A percentile compares a stretch with the other conserved stretches of the same genome.
These are phyloP conservation scores for Pogonocherus hispidulus DNA, from an alignment of 2,888 invertebrate species.

Conservation along the genomic window DNA sequence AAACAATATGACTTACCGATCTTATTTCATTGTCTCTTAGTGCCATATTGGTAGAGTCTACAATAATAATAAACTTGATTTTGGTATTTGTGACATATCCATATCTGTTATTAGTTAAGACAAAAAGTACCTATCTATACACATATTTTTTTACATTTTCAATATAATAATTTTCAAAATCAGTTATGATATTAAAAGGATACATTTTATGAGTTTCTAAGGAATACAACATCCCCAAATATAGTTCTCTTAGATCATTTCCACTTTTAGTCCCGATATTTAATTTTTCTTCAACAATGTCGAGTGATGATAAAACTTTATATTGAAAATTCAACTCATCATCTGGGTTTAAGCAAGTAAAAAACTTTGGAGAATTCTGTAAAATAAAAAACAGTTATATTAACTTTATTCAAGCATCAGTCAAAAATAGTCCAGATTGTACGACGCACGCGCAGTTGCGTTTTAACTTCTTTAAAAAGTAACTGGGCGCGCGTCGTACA, in stretches of 20 bases:
- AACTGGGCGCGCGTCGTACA: no score
- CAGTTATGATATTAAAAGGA: constrained; percentile 54
- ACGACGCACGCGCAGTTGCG: no score
- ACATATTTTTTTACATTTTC: not conserved
- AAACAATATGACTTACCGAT: constrained; percentile 74
- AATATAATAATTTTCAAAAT: not conserved
- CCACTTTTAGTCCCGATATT: constrained; percentile 73
- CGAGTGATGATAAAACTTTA: constrained; percentile 92
- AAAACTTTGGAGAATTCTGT: constrained; percentile 94
- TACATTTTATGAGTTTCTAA: constrained; percentile 98
- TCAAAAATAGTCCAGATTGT: no score
- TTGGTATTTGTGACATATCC: constrained; percentile 98
- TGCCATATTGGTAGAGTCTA: constrained; percentile 90
- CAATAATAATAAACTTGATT: constrained; percentile 93
- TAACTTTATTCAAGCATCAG: not conserved
- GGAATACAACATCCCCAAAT: constrained; percentile 91
- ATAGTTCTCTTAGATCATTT: constrained; percentile 89
- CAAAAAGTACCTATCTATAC: not conserved
- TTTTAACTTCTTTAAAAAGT: no score
- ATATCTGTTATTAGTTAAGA: constrained; percentile 73
- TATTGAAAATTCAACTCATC: constrained; percentile 92
- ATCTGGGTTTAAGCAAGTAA: constrained; percentile 82
- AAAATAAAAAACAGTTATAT: constrained; percentile 56
- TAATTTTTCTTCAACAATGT: constrained; percentile 91
- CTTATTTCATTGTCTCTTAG: constrained; percentile 95